Conservation (phyloP, 1,140 invertebrate genomes). For the Brachionus rotundiformis region DNA sequence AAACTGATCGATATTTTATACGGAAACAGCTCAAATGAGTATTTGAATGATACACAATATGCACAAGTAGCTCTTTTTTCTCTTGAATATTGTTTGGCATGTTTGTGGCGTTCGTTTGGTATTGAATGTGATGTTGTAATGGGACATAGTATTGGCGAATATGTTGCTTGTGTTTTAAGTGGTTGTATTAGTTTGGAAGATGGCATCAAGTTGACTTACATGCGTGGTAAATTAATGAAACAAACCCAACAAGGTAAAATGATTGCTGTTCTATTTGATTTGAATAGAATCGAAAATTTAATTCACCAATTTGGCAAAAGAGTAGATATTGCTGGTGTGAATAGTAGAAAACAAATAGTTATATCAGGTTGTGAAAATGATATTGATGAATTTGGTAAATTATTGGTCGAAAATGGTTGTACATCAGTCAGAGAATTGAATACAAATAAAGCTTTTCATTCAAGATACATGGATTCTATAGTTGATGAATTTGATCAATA, state of each 20-base stretch:
- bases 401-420: neutral
- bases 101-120: neutral
- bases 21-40: neutral
- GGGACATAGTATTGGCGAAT: conserved; percentile 38
- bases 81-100: neutral
- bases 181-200: neutral
- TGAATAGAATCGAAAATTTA: neutral
- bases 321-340: neutral
- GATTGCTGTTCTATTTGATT: neutral
- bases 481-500: neutral
- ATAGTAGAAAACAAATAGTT: neutral
- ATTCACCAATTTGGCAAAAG: neutral
- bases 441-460: conserved; percentile 13
- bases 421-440: neutral
- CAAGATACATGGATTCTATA: neutral
- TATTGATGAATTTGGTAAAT: neutral
- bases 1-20: neutral
- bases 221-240: neutral
- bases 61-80: neutral
- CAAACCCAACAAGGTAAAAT: neutral
- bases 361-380: neutral
- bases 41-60: neutral
- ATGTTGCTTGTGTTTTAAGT: neutral
- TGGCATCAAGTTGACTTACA: neutral
- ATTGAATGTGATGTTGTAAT: neutral